Percentiles rank a stretch among this genome's conserved stretches.
Conservation (phyloP, 2,888 invertebrate species). For the Cataglyphis albicans region DNA sequence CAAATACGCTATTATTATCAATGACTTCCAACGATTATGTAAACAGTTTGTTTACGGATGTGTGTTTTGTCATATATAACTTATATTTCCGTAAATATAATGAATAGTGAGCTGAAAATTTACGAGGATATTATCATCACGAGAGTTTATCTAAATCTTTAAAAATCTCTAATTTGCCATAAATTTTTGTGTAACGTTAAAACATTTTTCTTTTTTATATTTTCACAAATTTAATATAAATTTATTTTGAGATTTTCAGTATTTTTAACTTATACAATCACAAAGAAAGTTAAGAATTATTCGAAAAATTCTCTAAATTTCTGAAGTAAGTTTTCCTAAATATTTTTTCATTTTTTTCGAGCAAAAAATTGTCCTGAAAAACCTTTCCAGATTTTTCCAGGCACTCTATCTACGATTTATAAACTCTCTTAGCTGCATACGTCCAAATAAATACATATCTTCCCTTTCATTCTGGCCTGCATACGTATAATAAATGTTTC, state of each 20-base stretch:
- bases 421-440: background rate
- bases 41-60: background rate
- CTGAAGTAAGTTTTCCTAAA: background rate
- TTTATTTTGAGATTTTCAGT: background rate
- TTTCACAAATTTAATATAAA: background rate
- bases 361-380: background rate
- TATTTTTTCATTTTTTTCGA: background rate
- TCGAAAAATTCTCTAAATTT: background rate
- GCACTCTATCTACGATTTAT: background rate
- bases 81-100: conserved; percentile 16
- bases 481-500: background rate
- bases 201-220: background rate
- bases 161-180: background rate
- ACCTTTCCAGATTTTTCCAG: background rate
- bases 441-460: conserved; percentile 38
- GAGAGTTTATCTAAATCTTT: background rate
- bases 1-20: background rate
- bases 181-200: background rate
- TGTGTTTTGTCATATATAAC: background rate
- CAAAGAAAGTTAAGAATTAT: background rate
- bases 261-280: background rate
- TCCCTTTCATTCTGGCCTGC: background rate
- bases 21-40: background rate
- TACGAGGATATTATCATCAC: background rate
- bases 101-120: background rate